Conservation (phyloP, 2,113 vertebrate species). For the Pontoporia blainvillei region DNA sequence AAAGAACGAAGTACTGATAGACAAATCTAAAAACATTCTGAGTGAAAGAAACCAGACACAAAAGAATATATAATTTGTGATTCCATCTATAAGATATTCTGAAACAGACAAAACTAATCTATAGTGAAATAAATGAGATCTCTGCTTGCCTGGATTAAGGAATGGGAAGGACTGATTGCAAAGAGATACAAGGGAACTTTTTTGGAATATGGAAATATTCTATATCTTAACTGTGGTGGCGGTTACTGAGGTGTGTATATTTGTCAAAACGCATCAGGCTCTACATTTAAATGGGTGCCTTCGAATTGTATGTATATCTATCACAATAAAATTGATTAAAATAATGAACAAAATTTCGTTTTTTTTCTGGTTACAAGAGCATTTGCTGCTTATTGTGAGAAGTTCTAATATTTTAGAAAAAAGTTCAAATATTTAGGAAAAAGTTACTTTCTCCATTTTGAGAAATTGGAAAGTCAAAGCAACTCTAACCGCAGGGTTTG, state of each 20-base stretch:
- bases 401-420: neutral
- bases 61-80: neutral
- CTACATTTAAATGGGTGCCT: neutral
- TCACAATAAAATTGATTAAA: neutral
- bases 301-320: neutral
- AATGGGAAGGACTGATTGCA: neutral
- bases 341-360: neutral
- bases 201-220: neutral
- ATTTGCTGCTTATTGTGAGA: neutral
- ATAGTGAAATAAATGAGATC: neutral
- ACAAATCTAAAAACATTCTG: neutral
- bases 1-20: neutral
- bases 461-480: neutral
- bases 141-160: neutral
- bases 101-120: neutral
- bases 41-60: neutral
- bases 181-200: neutral
- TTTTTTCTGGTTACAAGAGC: neutral
- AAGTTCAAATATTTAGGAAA: neutral
- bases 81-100: neutral
- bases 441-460: neutral
- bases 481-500: neutral
- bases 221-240: neutral
- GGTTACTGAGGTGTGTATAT: neutral
- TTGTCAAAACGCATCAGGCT: neutral